These are phyloP conservation scores for Penaeus monodon DNA, from an alignment of 2,888 invertebrate species.

Conservation along the genomic window DNA sequence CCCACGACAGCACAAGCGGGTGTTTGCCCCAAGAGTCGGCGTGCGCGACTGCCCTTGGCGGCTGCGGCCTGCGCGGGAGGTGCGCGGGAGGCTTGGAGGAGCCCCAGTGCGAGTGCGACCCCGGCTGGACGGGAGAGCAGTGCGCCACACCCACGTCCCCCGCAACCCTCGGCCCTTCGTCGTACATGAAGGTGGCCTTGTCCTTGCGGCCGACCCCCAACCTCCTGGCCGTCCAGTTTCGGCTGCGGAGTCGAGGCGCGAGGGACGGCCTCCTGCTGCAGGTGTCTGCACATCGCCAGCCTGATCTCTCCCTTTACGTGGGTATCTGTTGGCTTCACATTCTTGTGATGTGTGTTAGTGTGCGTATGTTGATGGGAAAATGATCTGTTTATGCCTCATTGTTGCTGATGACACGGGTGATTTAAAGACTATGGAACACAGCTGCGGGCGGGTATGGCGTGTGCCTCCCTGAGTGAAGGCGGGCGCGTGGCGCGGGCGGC, in stretches of 20 bases:
- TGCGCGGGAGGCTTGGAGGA: conserved; percentile 37
- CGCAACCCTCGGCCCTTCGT: conserved; percentile 27
- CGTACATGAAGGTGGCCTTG: conserved; percentile 47
- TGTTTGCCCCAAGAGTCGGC: conserved; percentile 29
- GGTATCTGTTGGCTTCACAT: not conserved
- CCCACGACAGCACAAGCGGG: conserved; percentile 22
- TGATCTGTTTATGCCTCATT: not conserved
- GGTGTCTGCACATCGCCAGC: not conserved
- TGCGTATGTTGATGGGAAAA: not conserved
- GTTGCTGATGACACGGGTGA: not conserved
- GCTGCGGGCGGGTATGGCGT: conserved; percentile 38
- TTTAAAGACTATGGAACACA: not conserved
- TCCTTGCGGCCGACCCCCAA: conserved; percentile 42
- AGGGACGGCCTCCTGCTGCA: conserved; percentile 13
- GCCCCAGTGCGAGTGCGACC: conserved; percentile 47
- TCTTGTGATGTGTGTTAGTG: not conserved
- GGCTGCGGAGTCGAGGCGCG: conserved; percentile 27
- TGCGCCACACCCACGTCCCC: conserved; percentile 34
- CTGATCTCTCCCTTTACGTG: conserved; percentile 33
- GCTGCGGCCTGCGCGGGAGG: conserved; percentile 30
- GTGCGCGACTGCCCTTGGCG: not conserved
- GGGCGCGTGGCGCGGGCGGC: conserved; percentile 11
- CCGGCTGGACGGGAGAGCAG: conserved; percentile 25
- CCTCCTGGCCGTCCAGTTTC: conserved; percentile 26
- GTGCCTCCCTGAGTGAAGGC: conserved; percentile 28